Percentiles rank a stretch among this genome's conserved stretches.
phyloP scores from a whole-genome alignment of 2,797 vertebrate species.

The Mionectes olivaceus region DNA sequence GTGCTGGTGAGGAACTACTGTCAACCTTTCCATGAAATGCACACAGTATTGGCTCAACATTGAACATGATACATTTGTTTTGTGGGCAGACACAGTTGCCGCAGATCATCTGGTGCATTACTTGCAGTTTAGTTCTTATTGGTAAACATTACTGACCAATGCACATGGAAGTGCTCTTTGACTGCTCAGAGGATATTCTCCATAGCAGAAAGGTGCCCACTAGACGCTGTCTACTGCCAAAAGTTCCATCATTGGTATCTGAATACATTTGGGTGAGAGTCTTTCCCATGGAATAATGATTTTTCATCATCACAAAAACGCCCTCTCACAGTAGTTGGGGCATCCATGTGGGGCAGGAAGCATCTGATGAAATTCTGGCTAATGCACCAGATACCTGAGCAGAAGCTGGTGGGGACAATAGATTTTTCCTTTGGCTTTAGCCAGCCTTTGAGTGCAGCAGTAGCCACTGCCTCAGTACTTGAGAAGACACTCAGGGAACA shows the following conservation, averaged over 20 bases:
- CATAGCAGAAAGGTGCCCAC: background rate
- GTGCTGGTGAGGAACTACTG: background rate
- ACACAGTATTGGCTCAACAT: background rate
- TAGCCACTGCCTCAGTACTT: background rate
- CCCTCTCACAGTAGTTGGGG: background rate
- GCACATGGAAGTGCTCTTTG: background rate
- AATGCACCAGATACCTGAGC: background rate
- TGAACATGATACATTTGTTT: background rate
- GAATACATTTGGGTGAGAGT: background rate
- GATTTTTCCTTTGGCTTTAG: background rate
- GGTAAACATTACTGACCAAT: background rate
- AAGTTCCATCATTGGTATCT: background rate
- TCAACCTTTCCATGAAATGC: background rate
- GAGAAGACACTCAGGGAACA: background rate
- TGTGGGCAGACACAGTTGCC: background rate
- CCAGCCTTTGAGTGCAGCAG: fast-evolving
- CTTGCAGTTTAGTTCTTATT: background rate
- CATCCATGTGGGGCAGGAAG: background rate
- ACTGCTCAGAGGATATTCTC: background rate
- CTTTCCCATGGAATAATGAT: background rate
- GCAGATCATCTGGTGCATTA: background rate
- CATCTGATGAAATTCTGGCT: background rate
- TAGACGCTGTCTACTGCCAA: background rate
- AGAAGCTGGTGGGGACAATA: background rate
- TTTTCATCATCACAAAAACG: background rate